Conservation (phyloP, 2,113 vertebrate species). For the Myiagra hebetior region DNA sequence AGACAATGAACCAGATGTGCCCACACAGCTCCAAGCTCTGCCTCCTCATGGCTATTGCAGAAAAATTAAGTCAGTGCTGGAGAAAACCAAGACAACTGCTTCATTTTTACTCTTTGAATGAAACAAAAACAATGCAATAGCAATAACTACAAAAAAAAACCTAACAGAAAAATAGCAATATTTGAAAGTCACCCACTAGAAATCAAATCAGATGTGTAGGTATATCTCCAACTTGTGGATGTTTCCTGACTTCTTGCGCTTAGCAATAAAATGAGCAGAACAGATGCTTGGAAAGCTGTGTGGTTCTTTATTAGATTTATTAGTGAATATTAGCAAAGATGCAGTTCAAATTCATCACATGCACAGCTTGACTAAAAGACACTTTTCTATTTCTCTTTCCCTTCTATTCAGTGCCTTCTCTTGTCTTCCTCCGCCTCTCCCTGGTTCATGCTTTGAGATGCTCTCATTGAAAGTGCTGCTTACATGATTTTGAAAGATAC, state of each 20-base stretch:
- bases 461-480: background rate
- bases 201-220: background rate
- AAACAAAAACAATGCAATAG: background rate
- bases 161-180: background rate
- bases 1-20: background rate
- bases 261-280: background rate
- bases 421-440: fast-evolving
- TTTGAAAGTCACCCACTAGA: background rate
- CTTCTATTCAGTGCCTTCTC: background rate
- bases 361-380: background rate
- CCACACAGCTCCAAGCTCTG: background rate
- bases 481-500: background rate
- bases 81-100: background rate
- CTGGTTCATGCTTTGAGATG: background rate
- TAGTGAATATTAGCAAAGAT: background rate
- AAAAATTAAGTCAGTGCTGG: background rate
- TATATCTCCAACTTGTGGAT: background rate
- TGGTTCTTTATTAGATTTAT: background rate
- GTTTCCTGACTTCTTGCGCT: background rate
- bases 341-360: background rate
- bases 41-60: fast-evolving
- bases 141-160: background rate
- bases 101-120: background rate
- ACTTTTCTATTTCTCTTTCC: background rate
- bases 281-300: background rate